Conservation (phyloP, 2,888 invertebrate species). For the Blera fallax region DNA sequence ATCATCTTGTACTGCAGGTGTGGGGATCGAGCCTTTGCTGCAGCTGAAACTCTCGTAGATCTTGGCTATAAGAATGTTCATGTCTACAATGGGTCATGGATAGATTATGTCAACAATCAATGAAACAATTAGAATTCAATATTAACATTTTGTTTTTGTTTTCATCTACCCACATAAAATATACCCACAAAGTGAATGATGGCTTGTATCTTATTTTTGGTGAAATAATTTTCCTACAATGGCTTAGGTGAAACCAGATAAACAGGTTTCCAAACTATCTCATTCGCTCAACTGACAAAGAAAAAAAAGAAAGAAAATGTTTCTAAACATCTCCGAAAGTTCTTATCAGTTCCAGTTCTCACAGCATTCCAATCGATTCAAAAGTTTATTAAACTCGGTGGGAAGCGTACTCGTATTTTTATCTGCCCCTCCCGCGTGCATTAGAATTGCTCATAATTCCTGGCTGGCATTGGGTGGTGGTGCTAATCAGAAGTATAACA, state of each 20-base stretch:
- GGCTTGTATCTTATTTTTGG: neutral
- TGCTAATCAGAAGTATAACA: neutral
- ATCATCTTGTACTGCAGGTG: too few relatives aligned
- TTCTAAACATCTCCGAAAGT: neutral
- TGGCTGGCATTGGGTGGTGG: neutral
- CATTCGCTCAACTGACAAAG: neutral
- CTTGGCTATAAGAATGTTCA: too few relatives aligned
- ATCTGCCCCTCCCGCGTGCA: constrained; percentile 11
- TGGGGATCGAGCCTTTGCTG: too few relatives aligned
- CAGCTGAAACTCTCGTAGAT: too few relatives aligned
- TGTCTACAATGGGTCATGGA: too few relatives aligned
- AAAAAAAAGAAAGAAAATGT: neutral
- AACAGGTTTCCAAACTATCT: neutral
- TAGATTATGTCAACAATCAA: too few relatives aligned
- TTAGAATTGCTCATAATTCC: neutral
- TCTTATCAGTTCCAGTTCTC: constrained; percentile 24
- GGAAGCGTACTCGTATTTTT: neutral
- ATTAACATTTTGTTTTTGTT: too few relatives aligned
- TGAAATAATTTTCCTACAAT: neutral
- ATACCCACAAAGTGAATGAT: neutral
- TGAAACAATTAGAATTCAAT: too few relatives aligned
- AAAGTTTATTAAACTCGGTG: constrained; percentile 34
- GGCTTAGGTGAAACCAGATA: neutral
- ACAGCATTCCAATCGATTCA: neutral
- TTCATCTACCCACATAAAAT: too few relatives aligned